These are phyloP conservation scores for Drosophila engyochracea DNA, from an alignment of 2,888 invertebrate genomes.

Conservation along the genomic window DNA sequence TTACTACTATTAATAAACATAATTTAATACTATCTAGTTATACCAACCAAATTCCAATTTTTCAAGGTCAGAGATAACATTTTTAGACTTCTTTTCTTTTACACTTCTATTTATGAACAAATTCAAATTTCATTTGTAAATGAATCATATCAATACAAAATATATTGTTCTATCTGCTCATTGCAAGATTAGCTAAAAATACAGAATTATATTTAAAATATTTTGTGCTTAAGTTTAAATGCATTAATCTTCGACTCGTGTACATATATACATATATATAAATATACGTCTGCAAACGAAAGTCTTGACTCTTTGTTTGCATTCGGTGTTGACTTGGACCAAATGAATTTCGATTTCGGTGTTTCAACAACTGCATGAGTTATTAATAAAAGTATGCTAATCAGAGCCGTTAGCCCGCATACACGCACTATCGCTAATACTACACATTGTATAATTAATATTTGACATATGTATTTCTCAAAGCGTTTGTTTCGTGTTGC, in stretches of 20 bases:
- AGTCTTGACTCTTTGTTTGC: slow-evolving; percentile 12
- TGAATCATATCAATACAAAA: background rate
- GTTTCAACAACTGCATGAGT: slow-evolving; percentile 54
- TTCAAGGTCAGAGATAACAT: background rate
- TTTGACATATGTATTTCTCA: background rate
- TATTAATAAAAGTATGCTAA: slow-evolving; percentile 77
- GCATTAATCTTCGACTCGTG: background rate
- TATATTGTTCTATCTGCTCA: background rate
- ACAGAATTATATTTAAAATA: background rate
- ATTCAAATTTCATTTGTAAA: background rate
- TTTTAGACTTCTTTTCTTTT: too few relatives aligned
- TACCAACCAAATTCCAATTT: background rate
- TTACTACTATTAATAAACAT: background rate
- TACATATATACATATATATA: background rate
- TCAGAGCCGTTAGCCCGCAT: slow-evolving; percentile 46
- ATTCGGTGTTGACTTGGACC: slow-evolving; percentile 18
- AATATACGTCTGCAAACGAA: background rate
- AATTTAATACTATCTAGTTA: background rate
- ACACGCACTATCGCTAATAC: slow-evolving; percentile 15
- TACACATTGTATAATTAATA: slow-evolving; percentile 12
- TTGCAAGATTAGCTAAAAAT: background rate
- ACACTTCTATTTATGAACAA: background rate
- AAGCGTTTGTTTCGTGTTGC: slow-evolving; percentile 35
- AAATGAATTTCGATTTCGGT: slow-evolving; percentile 15
- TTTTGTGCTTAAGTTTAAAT: background rate